Evolutionary conservation across 1,140 invertebrate species (phyloP).

Genomic region (Apis florea): DNA sequence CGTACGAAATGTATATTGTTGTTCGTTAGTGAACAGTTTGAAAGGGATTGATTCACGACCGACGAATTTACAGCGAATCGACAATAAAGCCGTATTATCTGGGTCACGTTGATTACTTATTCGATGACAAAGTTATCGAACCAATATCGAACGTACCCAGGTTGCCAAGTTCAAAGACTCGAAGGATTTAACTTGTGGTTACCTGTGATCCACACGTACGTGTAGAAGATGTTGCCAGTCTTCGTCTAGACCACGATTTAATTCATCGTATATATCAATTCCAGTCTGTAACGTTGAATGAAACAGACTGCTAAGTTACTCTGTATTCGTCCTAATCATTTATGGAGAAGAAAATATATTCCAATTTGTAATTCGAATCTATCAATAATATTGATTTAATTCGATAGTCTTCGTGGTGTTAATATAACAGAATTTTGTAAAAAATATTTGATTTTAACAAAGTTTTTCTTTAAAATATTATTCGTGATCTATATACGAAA

Average conservation of each 20-base stretch:
- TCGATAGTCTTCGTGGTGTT: too few species aligned
- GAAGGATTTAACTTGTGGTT: slow-evolving; percentile 61
- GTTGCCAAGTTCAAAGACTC: slow-evolving; percentile 56
- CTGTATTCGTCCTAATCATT: not conserved
- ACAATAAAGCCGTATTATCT: slow-evolving; percentile 52
- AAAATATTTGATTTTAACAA: too few species aligned
- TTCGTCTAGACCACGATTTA: slow-evolving; percentile 27
- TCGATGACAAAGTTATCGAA: slow-evolving; percentile 55
- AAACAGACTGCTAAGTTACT: not conserved
- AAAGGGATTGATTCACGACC: not conserved
- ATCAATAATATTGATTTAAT: too few species aligned
- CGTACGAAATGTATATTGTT: not conserved
- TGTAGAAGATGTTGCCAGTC: slow-evolving; percentile 28
- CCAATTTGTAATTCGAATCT: slow-evolving; percentile 2
- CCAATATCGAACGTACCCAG: slow-evolving; percentile 50
- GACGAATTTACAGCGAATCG: slow-evolving; percentile 28
- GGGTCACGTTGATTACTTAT: slow-evolving; percentile 62
- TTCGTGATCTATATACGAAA: too few species aligned
- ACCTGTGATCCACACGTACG: slow-evolving; percentile 42
- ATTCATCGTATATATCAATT: not conserved
- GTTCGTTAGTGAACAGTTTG: not conserved
- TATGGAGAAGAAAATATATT: not conserved
- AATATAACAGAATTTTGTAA: too few species aligned
- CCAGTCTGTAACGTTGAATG: not conserved
- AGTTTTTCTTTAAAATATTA: too few species aligned